Base-by-base conservation (phyloP, 2,888 invertebrate genomes). In the Meliscaeva auricollis region DNA sequence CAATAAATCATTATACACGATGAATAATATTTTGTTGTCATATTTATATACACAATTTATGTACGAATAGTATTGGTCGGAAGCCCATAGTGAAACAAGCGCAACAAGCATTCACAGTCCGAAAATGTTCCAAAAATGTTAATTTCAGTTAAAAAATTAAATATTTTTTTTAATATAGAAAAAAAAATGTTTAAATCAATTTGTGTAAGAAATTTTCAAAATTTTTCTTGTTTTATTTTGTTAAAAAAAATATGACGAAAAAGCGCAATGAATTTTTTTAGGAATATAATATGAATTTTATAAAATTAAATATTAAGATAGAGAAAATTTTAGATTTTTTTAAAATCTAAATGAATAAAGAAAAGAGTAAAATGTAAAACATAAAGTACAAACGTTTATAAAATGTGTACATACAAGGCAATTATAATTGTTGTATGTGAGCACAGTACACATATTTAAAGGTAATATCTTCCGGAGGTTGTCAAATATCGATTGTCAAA, bases 111-210 rank as follows among this genome's bases (percentile, higher is more conserved):
- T 85, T 88, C 87, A 88, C 82, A 87, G 87, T 88, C 87, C 88
- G 87, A 88, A 88, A 87, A 87, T 87, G 87, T 87, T 87, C 87
- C 87, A 87, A 88, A 88, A 87, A 87, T 88, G 83, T 83, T 88
- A 88, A 89, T 88, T 89, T 89, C 88, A 88, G 89, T 89, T 88
- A 84, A 83, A 88, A 88, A 89, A 88, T 88, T 88, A 88, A 89
- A 88, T 88, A 66, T 87, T 87, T 76, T 85, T 70, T 66, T 68
- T 66, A 41, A 52, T 13, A 13, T 38, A 11, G 3, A 9, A 38
- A 38, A 11, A 11, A 38, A 38, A 38, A 38, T 11, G 6, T 35
- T 35, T 1, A 35, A 35, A n/a, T n/a, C n/a, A 38, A 38, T 38
- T 11, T 38, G 38, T 38, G 0, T 11, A 11, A 11, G 0, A 44